Conservation (phyloP, 1,140 invertebrate genomes). For the Mycetomoellerius zeteki region DNA sequence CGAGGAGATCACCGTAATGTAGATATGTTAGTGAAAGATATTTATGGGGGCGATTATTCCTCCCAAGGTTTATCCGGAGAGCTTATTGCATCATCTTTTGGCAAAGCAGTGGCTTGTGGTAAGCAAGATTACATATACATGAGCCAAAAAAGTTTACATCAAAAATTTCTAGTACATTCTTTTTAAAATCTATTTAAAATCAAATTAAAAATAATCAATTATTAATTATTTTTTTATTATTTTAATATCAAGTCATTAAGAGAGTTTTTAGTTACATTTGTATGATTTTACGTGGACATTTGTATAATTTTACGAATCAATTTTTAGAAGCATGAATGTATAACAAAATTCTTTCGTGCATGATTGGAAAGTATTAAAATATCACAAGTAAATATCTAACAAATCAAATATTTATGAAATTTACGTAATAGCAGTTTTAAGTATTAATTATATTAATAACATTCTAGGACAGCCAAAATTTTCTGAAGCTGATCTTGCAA, state of each 20-base stretch:
- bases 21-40: conserved; percentile 93
- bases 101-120: conserved; percentile 88
- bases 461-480: conserved; percentile 76
- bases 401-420: too few species aligned
- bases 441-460: conserved; percentile 35
- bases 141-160: neutral
- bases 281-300: neutral
- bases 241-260: neutral
- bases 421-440: neutral
- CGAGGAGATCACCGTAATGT: conserved; percentile 91
- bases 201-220: neutral
- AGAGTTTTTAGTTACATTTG: neutral
- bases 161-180: neutral
- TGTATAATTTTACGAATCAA: neutral
- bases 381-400: too few species aligned
- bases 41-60: conserved; percentile 91
- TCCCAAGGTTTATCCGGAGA: conserved; percentile 89
- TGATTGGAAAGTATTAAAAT: too few species aligned
- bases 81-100: conserved; percentile 93
- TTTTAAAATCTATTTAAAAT: neutral
- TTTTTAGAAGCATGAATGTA: too few species aligned
- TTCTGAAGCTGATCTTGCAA: conserved; percentile 90
- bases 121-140: conserved; percentile 76
- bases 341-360: too few species aligned
- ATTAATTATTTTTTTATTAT: conserved; percentile 5